These are phyloP conservation scores for Nerophis ophidion DNA, from an alignment of 2,113 vertebrate species.

Conservation along the genomic window DNA sequence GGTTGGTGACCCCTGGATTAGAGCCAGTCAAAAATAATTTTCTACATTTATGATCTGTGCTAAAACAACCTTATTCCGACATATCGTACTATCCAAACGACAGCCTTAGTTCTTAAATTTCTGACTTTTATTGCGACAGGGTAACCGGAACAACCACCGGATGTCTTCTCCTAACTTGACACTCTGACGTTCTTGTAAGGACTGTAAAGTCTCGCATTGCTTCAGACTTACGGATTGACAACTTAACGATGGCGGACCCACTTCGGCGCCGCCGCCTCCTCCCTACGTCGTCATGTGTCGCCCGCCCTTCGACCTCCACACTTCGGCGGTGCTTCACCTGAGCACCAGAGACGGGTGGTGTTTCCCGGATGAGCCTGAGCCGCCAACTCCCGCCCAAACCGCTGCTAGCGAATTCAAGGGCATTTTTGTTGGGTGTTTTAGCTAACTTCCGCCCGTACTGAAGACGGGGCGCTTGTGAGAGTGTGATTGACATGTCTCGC, in stretches of 20 bases:
- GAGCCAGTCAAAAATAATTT: neutral
- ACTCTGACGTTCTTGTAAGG: constrained; percentile 30
- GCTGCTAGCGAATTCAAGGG: constrained; percentile 51
- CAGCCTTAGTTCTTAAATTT: neutral
- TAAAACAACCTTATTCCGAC: neutral
- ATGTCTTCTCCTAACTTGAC: neutral
- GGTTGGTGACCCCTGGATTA: neutral
- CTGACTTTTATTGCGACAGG: constrained; percentile 31
- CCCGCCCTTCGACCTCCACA: neutral
- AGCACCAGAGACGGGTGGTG: too few relatives aligned
- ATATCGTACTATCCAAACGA: neutral
- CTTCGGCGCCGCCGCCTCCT: constrained; percentile 7
- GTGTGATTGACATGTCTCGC: neutral
- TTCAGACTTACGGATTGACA: constrained; percentile 45
- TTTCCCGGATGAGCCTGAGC: constrained; percentile 5
- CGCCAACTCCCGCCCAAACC: constrained; percentile 16
- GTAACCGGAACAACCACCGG: neutral
- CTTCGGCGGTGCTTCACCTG: too few relatives aligned
- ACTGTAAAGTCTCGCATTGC: constrained; percentile 49
- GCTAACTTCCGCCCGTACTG: constrained; percentile 17
- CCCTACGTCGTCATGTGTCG: neutral
- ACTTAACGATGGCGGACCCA: constrained; percentile 44
- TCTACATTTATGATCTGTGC: neutral
- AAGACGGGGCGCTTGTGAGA: too few relatives aligned
- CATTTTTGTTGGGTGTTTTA: constrained; percentile 45